Percentiles rank a stretch among this genome's conserved stretches.
phyloP scores from a whole-genome alignment of 2,113 vertebrate genomes.

The Corydoras maculifer region DNA sequence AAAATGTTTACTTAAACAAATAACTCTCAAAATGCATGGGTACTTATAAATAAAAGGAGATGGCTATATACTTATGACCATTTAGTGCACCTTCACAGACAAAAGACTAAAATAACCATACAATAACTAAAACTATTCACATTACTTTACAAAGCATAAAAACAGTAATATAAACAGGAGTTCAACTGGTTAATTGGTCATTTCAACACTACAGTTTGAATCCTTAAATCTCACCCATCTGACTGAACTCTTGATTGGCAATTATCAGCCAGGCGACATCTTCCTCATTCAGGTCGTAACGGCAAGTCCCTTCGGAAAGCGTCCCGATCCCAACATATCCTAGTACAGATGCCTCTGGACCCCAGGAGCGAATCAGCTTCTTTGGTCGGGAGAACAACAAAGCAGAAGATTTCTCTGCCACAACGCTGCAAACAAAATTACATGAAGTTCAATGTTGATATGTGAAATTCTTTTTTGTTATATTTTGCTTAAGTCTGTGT shows the following conservation, averaged over 20 bases:
- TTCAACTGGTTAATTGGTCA: too few species aligned
- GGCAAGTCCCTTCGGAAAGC: constrained; percentile 80
- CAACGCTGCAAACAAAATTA: constrained; percentile 54
- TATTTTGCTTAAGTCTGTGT: not conserved
- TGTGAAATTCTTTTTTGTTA: not conserved
- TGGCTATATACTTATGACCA: too few species aligned
- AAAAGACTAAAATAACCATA: too few species aligned
- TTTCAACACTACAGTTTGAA: too few species aligned
- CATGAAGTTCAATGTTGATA: not conserved
- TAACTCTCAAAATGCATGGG: too few species aligned
- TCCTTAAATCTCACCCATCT: constrained; percentile 78
- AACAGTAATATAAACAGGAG: too few species aligned
- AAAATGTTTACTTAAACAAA: too few species aligned
- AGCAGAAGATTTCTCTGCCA: constrained; percentile 72
- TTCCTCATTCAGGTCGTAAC: constrained; percentile 87
- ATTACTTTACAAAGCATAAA: too few species aligned
- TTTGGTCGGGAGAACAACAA: constrained; percentile 79
- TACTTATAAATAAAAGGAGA: too few species aligned
- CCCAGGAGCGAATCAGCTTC: constrained; percentile 80
- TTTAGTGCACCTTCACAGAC: too few species aligned
- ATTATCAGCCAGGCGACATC: constrained; percentile 83
- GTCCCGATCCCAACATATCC: constrained; percentile 86
- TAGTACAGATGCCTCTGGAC: constrained; percentile 70
- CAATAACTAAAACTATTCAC: too few species aligned
- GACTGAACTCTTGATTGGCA: constrained; percentile 80